Conservation (phyloP, 30 jellyfish, hydroid and myxozoan genomes). For the Pelagia noctiluca region DNA sequence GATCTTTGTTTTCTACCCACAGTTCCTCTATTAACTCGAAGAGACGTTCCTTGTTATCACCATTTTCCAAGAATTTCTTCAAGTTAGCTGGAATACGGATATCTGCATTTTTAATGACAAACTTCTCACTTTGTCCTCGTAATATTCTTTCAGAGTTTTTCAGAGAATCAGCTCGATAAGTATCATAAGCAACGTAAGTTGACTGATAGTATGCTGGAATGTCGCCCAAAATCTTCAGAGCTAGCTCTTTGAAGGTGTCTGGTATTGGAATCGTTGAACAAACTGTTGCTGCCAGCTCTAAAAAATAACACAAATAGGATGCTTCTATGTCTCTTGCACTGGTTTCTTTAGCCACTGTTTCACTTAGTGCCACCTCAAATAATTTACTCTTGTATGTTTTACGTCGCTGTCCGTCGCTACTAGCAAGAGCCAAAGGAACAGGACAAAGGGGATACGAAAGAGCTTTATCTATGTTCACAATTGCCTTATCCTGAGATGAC, state of each 20-base stretch:
- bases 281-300: conserved; percentile 45
- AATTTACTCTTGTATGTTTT: conserved; percentile 50
- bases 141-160: conserved; percentile 25
- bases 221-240: conserved; percentile 34
- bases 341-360: conserved; percentile 31
- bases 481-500: conserved; percentile 56
- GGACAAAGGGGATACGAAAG: conserved; percentile 50
- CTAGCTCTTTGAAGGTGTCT: conserved; percentile 44
- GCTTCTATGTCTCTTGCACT: conserved; percentile 37
- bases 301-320: conserved; percentile 18
- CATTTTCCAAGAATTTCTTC: conserved; percentile 54
- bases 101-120: conserved; percentile 38
- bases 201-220: conserved; percentile 32
- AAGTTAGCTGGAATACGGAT: conserved; percentile 40
- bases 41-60: conserved; percentile 45
- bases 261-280: conserved; percentile 42
- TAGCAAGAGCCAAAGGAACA: conserved; percentile 59
- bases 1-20: conserved; percentile 40
- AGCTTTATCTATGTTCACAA: conserved; percentile 32
- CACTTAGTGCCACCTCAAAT: conserved; percentile 47
- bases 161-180: conserved; percentile 37
- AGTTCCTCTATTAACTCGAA: conserved; percentile 47
- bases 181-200: conserved; percentile 53
- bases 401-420: conserved; percentile 53
- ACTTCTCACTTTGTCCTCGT: conserved; percentile 26